Percentiles rank a stretch among this genome's conserved stretches.
Evolutionary conservation across 2,113 vertebrate species (phyloP).

Genomic region (Rhea pennata): DNA sequence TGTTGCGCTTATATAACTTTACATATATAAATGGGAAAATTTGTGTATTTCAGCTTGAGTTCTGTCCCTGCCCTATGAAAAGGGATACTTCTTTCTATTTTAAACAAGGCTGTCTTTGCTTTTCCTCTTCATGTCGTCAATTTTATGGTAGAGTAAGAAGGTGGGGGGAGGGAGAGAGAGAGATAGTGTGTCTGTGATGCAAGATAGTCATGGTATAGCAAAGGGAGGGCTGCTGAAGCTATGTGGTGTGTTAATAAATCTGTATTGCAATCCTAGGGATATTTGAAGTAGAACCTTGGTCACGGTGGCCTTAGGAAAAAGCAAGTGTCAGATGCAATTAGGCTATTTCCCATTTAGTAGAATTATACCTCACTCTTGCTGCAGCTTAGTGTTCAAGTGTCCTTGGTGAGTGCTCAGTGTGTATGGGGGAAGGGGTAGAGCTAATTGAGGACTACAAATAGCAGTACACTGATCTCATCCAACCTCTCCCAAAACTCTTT

Average conservation of each 20-base stretch:
- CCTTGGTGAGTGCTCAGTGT: neutral
- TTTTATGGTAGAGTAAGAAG: neutral
- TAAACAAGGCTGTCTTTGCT: neutral
- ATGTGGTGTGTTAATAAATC: fast-evolving
- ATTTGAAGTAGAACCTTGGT: neutral
- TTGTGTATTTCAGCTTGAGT: neutral
- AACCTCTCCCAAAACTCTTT: neutral
- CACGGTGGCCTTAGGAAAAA: neutral
- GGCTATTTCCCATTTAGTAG: neutral
- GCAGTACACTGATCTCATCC: neutral
- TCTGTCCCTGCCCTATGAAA: neutral
- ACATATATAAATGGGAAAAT: neutral
- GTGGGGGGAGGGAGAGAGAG: neutral
- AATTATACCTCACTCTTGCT: neutral
- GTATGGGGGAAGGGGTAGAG: neutral
- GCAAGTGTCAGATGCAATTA: neutral
- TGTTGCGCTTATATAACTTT: neutral
- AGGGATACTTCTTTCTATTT: neutral
- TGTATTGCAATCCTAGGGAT: neutral
- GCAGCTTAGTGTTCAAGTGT: neutral
- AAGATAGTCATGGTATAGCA: neutral
- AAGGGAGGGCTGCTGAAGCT: neutral
- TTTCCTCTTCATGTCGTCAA: neutral
- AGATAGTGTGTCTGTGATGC: neutral
- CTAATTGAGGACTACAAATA: neutral